Base-by-base conservation (phyloP, 2,797 vertebrate genomes). In the Buphagus erythrorhynchus region DNA sequence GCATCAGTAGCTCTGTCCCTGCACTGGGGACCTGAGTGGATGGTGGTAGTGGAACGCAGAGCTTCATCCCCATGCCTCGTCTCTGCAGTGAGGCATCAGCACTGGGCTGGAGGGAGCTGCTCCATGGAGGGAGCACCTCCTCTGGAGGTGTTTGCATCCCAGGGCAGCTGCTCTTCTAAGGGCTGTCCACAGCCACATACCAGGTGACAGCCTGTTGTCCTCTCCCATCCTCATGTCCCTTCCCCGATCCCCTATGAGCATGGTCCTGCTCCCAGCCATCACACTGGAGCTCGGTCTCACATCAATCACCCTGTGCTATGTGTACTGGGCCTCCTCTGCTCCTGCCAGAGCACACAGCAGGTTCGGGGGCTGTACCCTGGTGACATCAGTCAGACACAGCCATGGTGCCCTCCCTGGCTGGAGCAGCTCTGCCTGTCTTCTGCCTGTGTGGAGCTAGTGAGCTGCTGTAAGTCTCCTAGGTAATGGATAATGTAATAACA, bases 401-500 rank as follows among this genome's bases (percentile, higher is more conserved):
- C 21, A 1, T 1, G 11, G 28, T 83, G 83, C 73, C 73, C 51
- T 48, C 57, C 57, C 87, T 14, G 24, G 28, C 63, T 81, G 68
- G 85, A 91, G 86, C 43, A 15, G 85, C 80, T 91, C 58, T 92
- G 85, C 93, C 92, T 55, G 65, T 55, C 57, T 95, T 38, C 43
- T 80, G 94, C 95, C 95, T 91, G 93, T 7, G 92, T 55, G 90
- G 94, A 95, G 95, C 92, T 92, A 86, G 94, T 73, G 95, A 95
- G 94, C 93, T 24, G 31, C 93, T 86, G 87, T 91, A 94, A 71
- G 66, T 93, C 96, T 96, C 93, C 96, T 94, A 90, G 94, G 93
- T 90, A 95, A 93, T 95, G 91, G 93, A 72, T 92, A 94, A 96
- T 93, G 93, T 51, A 89, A 90, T 87, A 95, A 93, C 93, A 92